Conservation (phyloP, 1,140 invertebrate genomes). For the Philopotamus ludificatus region DNA sequence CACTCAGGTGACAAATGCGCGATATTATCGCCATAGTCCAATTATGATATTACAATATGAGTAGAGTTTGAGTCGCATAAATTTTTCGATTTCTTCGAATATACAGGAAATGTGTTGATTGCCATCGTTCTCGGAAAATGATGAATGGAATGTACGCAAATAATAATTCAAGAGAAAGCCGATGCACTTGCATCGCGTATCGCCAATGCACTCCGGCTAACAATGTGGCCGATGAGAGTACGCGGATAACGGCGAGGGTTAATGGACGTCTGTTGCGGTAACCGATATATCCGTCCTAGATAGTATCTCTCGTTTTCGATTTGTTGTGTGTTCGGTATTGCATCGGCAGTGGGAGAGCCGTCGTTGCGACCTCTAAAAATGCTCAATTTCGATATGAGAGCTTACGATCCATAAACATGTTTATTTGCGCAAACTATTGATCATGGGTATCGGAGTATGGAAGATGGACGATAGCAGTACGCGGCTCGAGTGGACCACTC, state of each 20-base stretch:
- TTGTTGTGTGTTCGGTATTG: no score
- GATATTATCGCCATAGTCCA: no score
- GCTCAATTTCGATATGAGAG: background rate
- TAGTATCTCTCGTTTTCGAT: slow-evolving; percentile 8
- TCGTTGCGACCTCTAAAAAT: background rate
- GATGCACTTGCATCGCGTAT: slow-evolving; percentile 1
- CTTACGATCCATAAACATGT: slow-evolving; percentile 2
- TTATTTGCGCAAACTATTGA: slow-evolving; percentile 11
- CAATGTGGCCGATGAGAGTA: slow-evolving; percentile 20
- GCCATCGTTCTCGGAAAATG: no score
- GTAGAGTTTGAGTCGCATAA: no score
- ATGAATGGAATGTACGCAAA: no score
- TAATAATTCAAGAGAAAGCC: no score
- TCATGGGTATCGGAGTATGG: background rate
- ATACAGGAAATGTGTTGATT: no score
- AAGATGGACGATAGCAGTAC: background rate
- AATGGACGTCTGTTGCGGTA: slow-evolving; percentile 15
- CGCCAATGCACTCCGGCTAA: background rate
- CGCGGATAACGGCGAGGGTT: slow-evolving; percentile 16
- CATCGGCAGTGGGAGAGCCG: no score
- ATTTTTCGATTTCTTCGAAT: no score
- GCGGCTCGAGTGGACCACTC: background rate
- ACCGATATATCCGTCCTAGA: slow-evolving; percentile 11
- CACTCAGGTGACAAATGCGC: no score
- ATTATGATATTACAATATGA: no score